Conservation (phyloP, 2,888 invertebrate genomes). For the Caenorhabditis drosophilae region DNA sequence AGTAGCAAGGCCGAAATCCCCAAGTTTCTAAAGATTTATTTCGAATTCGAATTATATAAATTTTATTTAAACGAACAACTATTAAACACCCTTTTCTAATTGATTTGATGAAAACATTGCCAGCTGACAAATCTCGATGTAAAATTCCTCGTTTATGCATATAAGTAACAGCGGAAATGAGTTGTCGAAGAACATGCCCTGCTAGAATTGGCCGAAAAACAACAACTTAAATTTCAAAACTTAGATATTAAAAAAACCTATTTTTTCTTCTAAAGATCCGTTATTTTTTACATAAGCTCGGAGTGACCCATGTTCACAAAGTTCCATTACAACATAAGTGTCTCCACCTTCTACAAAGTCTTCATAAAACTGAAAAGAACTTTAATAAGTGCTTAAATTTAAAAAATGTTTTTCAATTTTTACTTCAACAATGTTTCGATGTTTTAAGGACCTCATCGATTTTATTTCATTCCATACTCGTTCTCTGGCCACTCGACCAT, state of each 20-base stretch:
- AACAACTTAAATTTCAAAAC: no score
- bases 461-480: constrained; percentile 21
- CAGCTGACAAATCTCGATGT: constrained; percentile 53
- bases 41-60: constrained; percentile 1
- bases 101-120: constrained; percentile 51
- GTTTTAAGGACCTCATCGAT: constrained; percentile 22
- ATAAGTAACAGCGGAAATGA: constrained; percentile 42
- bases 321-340: constrained; percentile 50
- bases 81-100: constrained; percentile 4
- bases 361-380: constrained; percentile 30
- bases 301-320: constrained; percentile 43
- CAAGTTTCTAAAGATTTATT: constrained; percentile 40
- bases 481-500: constrained; percentile 3
- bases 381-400: background rate
- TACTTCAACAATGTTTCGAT: constrained; percentile 29
- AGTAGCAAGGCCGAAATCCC: constrained; percentile 53
- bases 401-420: background rate
- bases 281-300: constrained; percentile 33
- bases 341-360: constrained; percentile 27
- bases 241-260: no score
- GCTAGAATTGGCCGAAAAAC: no score
- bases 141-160: constrained; percentile 36
- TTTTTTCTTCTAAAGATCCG: constrained; percentile 26
- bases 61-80: constrained; percentile 4
- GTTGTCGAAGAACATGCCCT: constrained; percentile 45